phyloP scores from a whole-genome alignment of 2,797 vertebrate species.

The Melanotaenia pygmaea region DNA sequence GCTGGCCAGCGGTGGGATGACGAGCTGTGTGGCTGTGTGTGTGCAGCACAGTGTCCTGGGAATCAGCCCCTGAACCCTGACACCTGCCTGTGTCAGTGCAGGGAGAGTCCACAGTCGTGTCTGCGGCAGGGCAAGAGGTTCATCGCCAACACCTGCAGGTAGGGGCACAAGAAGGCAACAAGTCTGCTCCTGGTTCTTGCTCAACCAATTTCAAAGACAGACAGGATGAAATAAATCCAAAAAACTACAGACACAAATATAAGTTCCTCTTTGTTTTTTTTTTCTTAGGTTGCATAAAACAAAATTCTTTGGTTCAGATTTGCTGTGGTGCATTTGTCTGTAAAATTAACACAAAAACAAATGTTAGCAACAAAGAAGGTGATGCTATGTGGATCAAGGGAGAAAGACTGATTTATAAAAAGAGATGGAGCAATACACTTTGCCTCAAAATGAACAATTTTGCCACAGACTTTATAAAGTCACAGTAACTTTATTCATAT shows the following conservation, averaged over 20 bases:
- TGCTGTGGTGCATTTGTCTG: no score
- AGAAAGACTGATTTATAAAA: not conserved
- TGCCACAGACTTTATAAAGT: not conserved
- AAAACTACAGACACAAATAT: no score
- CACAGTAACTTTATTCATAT: not conserved
- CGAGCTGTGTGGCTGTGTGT: constrained; percentile 81
- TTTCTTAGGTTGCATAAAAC: no score
- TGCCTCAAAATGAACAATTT: not conserved
- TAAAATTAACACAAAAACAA: not conserved
- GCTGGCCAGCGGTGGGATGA: constrained; percentile 78
- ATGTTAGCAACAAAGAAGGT: not conserved
- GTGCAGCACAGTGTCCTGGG: constrained; percentile 72
- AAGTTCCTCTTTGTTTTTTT: no score
- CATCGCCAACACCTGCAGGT: constrained; percentile 82
- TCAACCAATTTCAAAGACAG: not conserved
- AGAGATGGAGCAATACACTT: no score
- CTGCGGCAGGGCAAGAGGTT: constrained; percentile 82
- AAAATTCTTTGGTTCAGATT: no score
- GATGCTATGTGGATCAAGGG: not conserved
- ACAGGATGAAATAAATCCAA: not conserved
- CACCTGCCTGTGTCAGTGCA: constrained; percentile 82
- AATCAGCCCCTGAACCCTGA: constrained; percentile 80
- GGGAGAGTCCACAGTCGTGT: constrained; percentile 78
- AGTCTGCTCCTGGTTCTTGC: no score
- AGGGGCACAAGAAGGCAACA: not conserved